These are phyloP conservation scores for Phoenoteleia sp. DNA, from an alignment of 2,888 invertebrate genomes.

Conservation along the genomic window DNA sequence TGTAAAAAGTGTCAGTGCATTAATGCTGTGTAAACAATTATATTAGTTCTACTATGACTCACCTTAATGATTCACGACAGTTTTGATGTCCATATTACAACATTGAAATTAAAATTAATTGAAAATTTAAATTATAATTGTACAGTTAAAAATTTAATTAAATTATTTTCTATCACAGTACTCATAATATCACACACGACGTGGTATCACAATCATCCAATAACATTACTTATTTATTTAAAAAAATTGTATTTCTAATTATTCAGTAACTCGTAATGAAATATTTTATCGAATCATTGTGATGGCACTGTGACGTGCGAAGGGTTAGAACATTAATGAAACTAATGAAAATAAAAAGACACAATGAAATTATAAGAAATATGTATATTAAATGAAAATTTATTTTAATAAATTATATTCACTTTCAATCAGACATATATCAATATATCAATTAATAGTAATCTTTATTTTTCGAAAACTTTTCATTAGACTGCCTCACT, in stretches of 20 bases:
- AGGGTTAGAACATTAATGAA: constrained; percentile 31
- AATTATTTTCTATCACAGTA: background rate
- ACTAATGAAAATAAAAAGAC: constrained; percentile 13
- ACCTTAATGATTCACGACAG: no score
- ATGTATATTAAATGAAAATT: constrained; percentile 55
- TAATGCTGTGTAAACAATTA: no score
- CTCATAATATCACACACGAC: background rate
- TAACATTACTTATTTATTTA: background rate
- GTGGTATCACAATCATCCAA: constrained; percentile 10
- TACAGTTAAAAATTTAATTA: background rate
- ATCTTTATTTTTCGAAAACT: constrained; percentile 73
- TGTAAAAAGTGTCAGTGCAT: no score
- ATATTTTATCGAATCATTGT: background rate
- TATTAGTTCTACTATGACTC: no score
- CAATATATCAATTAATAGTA: constrained; percentile 73
- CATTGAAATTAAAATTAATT: no score
- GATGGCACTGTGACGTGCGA: constrained; percentile 21
- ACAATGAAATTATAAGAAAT: background rate
- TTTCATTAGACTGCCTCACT: constrained; percentile 69
- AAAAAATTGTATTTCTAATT: background rate
- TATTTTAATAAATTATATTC: constrained; percentile 70
- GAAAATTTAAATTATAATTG: background rate
- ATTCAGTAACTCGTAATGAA: no score
- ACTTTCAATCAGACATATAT: constrained; percentile 69
- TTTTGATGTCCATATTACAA: no score